These are phyloP conservation scores for Drosophila suzukii DNA, from an alignment of 1,140 invertebrate species.

Conservation along the genomic window DNA sequence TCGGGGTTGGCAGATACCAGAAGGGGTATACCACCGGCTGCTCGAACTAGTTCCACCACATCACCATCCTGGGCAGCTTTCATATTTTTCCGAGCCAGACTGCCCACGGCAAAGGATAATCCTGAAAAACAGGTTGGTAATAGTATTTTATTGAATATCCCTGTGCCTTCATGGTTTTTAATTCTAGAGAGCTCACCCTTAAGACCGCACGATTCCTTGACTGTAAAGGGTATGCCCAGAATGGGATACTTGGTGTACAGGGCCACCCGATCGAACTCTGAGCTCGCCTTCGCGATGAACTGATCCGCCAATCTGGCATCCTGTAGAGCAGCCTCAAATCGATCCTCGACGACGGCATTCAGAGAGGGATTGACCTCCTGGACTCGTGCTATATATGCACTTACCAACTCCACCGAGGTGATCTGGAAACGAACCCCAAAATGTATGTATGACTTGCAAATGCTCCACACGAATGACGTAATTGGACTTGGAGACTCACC, in stretches of 20 bases:
- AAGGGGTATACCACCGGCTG: conserved; percentile 91
- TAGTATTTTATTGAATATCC: background rate
- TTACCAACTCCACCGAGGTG: conserved; percentile 87
- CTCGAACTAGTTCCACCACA: conserved; percentile 86
- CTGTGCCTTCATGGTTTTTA: too few species aligned
- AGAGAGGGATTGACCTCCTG: conserved; percentile 89
- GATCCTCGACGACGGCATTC: conserved; percentile 91
- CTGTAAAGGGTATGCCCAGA: conserved; percentile 91
- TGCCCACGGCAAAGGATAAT: conserved; percentile 87
- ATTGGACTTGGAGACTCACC: conserved; percentile 49
- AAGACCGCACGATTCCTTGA: conserved; percentile 90
- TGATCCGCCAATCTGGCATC: conserved; percentile 88
- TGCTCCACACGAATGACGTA: background rate
- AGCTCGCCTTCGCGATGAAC: conserved; percentile 58
- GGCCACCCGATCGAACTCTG: conserved; percentile 85
- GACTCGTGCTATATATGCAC: conserved; percentile 88
- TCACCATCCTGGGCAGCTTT: conserved; percentile 87
- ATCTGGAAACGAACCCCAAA: conserved; percentile 83
- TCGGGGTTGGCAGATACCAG: conserved; percentile 93
- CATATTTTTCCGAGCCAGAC: conserved; percentile 85
- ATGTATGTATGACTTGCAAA: conserved; percentile 38
- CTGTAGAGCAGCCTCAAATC: conserved; percentile 88
- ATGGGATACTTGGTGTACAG: conserved; percentile 87
- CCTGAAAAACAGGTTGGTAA: conserved; percentile 20
- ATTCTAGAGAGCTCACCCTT: conserved; percentile 79